Conservation (phyloP, 2,113 vertebrate species). For the Nycticryphes semicollaris region DNA sequence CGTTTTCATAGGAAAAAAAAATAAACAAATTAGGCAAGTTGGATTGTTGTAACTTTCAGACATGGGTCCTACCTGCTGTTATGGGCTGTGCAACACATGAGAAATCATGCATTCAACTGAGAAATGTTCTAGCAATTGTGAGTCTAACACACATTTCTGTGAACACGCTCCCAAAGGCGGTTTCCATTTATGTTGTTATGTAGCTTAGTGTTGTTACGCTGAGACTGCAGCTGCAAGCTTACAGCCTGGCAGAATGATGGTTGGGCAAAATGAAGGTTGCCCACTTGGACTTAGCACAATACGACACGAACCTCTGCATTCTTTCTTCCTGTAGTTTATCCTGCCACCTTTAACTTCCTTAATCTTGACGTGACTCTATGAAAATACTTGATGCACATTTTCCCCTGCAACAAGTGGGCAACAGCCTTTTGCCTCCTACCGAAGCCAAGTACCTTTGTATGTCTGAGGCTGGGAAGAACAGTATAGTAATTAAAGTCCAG, state of each 20-base stretch:
- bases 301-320: not conserved
- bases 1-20: not conserved
- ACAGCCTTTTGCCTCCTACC: not conserved
- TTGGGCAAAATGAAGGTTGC: not conserved
- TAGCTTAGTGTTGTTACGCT: not conserved
- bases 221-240: not conserved
- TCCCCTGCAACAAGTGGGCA: not conserved
- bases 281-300: not conserved
- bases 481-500: not conserved
- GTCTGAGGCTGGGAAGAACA: not conserved
- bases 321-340: not conserved
- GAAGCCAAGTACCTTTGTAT: not conserved
- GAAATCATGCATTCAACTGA: constrained; percentile 65
- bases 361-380: rapidly evolving
- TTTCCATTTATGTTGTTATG: not conserved
- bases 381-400: not conserved
- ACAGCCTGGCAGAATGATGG: not conserved
- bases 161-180: not conserved
- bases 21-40: not conserved
- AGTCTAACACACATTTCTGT: not conserved
- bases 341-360: not conserved
- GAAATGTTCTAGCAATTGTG: not conserved
- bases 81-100: not conserved
- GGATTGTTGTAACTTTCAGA: not conserved
- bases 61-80: not conserved